These are phyloP conservation scores for Pantherophis guttatus DNA, from an alignment of 2,113 vertebrate genomes.

Conservation along the genomic window DNA sequence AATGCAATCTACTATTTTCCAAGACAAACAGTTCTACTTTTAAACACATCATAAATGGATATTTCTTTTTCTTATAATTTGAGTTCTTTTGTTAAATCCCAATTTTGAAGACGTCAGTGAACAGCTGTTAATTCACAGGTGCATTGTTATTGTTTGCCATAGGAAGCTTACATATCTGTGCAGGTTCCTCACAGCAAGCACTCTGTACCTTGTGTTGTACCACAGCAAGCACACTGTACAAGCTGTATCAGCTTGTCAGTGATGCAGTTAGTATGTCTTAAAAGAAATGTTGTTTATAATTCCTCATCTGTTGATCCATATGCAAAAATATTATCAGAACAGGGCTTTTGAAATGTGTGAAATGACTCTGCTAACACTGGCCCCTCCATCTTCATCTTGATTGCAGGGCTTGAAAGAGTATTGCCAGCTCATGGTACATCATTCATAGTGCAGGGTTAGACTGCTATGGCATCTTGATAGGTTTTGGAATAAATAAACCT, in stretches of 20 bases:
- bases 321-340: background rate
- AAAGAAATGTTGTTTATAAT: background rate
- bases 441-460: background rate
- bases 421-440: background rate
- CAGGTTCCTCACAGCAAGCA: background rate
- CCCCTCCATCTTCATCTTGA: background rate
- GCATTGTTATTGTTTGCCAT: background rate
- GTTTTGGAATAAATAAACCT: background rate
- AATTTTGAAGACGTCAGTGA: background rate
- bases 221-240: no score
- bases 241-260: background rate
- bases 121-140: background rate
- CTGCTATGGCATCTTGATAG: background rate
- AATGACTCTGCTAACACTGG: background rate
- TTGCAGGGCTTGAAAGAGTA: background rate
- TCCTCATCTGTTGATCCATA: background rate
- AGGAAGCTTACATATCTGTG: background rate
- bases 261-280: background rate
- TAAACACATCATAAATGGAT: background rate
- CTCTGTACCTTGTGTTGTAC: background rate
- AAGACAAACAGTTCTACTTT: background rate
- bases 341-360: background rate
- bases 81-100: background rate
- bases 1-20: background rate
- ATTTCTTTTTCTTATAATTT: background rate